Evolutionary conservation across 2,888 invertebrate genomes (phyloP).

Genomic region (Tillus elongatus): DNA sequence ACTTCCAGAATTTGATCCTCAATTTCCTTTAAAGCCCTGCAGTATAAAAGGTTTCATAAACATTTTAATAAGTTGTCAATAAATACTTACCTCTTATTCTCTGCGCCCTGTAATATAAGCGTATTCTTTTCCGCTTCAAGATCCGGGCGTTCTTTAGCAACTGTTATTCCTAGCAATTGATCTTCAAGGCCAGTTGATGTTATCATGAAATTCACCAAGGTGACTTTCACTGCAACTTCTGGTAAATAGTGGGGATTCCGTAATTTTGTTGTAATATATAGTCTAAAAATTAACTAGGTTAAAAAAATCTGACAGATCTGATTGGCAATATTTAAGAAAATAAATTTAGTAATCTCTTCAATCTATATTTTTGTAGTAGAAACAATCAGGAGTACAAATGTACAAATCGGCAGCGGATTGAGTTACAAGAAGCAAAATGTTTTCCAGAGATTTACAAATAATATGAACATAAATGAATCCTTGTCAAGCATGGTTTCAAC

Average conservation of each 20-base stretch:
- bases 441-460: no score
- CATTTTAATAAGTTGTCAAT: neutral
- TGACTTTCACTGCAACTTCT: slow-evolving; percentile 86
- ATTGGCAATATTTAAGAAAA: no score
- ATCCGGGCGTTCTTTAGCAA: slow-evolving; percentile 85
- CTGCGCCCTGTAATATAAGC: slow-evolving; percentile 79
- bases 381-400: no score
- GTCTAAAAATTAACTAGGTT: slow-evolving; percentile 49
- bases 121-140: slow-evolving; percentile 83
- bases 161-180: slow-evolving; percentile 81
- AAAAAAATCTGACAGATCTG: no score
- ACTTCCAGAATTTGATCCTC: slow-evolving; percentile 84
- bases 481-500: no score
- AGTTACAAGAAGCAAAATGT: no score
- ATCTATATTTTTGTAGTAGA: no score
- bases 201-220: slow-evolving; percentile 87
- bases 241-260: slow-evolving; percentile 91
- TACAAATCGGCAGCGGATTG: no score
- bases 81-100: slow-evolving; percentile 59
- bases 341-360: no score
- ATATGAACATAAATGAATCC: no score
- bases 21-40: slow-evolving; percentile 69
- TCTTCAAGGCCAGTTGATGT: slow-evolving; percentile 82
- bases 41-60: neutral
- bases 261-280: slow-evolving; percentile 89